A percentile compares a stretch with the other conserved stretches of the same genome.
Evolutionary conservation across 2,113 vertebrate genomes (phyloP).

Genomic region (Cercopithecus mona): DNA sequence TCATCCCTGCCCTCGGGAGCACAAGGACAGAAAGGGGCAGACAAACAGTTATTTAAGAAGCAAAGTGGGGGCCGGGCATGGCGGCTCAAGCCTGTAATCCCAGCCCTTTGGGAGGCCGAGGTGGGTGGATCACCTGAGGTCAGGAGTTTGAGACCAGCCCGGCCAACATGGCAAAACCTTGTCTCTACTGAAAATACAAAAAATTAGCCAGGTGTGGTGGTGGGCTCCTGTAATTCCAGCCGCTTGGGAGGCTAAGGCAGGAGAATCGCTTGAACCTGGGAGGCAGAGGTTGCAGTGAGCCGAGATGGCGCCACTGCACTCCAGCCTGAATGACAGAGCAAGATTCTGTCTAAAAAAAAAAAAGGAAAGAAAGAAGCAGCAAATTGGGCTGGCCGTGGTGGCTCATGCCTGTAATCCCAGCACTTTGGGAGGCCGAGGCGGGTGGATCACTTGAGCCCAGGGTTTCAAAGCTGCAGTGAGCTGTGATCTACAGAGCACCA

Average conservation of each 20-base stretch:
- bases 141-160: not conserved
- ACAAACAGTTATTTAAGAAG: not conserved
- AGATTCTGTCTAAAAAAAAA: not conserved
- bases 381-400: no score
- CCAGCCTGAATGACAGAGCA: rapidly evolving
- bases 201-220: not conserved
- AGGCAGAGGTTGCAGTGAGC: not conserved
- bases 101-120: not conserved
- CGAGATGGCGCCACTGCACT: not conserved
- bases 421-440: no score
- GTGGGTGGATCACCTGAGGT: no score
- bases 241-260: not conserved
- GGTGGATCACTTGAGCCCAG: no score
- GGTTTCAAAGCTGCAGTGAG: no score
- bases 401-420: no score
- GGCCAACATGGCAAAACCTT: not conserved
- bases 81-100: not conserved
- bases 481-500: no score
- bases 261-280: not conserved
- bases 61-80: not conserved
- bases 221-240: not conserved
- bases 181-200: not conserved
- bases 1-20: not conserved
- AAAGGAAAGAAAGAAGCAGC: not conserved
- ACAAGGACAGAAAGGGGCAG: not conserved